A percentile compares a stretch with the other conserved stretches of the same genome.
Evolutionary conservation across 2,797 vertebrate genomes (phyloP).

Genomic region (Poeciliopsis turneri): DNA sequence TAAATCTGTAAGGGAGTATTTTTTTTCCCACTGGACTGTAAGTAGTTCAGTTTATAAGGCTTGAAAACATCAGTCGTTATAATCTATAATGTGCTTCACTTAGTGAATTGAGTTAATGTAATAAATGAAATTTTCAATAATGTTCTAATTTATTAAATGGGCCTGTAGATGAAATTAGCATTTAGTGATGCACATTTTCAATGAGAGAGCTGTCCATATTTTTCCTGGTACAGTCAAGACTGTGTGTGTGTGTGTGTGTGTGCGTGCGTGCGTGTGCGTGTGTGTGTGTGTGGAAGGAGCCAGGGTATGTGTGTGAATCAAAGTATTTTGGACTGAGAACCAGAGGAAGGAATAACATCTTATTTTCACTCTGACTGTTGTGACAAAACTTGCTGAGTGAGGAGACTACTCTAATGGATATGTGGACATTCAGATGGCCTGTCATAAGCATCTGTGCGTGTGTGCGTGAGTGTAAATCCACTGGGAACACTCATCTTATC

Average conservation of each 20-base stretch:
- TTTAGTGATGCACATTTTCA: not conserved
- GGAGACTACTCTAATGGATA: slow-evolving; percentile 69
- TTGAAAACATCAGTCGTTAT: not conserved
- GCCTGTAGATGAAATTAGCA: not conserved
- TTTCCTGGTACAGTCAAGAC: not conserved
- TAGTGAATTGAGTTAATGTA: slow-evolving; percentile 1
- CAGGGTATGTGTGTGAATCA: slow-evolving; percentile 7
- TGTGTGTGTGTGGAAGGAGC: not conserved
- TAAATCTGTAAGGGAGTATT: not conserved
- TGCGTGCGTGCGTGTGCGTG: too few species aligned
- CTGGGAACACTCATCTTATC: slow-evolving; percentile 74
- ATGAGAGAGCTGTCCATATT: not conserved
- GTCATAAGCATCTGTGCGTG: slow-evolving; percentile 58
- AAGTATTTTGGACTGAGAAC: slow-evolving; percentile 14
- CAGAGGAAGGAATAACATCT: slow-evolving; percentile 58
- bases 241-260: not conserved
- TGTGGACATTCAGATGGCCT: slow-evolving; percentile 75
- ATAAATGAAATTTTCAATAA: not conserved
- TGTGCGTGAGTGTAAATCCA: slow-evolving; percentile 61
- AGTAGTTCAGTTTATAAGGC: not conserved
- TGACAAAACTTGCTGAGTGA: slow-evolving; percentile 75
- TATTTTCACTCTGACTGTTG: slow-evolving; percentile 64
- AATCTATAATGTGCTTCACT: not conserved
- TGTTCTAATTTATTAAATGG: not conserved
- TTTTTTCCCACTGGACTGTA: not conserved